These are phyloP conservation scores for Pionites leucogaster DNA, from an alignment of 2,113 vertebrate genomes.

Conservation along the genomic window DNA sequence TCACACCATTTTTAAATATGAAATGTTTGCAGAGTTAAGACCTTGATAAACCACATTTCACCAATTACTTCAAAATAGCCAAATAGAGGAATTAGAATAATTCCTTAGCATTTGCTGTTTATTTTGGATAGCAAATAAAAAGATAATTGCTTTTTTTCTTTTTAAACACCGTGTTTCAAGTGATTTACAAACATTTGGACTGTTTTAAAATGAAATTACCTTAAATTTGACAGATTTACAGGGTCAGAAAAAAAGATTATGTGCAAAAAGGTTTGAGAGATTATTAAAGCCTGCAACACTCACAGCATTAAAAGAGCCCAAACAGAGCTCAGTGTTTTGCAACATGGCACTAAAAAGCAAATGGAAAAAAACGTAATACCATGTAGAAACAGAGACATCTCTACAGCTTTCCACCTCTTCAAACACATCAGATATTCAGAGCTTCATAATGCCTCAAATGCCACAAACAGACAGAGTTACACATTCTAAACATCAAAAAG, in stretches of 20 bases:
- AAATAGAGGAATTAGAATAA: neutral
- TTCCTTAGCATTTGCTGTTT: constrained; percentile 15
- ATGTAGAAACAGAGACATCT: neutral
- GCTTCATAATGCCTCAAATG: neutral
- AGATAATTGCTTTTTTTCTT: neutral
- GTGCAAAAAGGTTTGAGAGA: neutral
- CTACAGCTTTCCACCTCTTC: neutral
- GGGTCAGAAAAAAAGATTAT: neutral
- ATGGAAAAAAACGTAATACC: neutral
- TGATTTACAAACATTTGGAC: constrained; percentile 24
- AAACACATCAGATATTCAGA: neutral
- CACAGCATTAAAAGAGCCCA: neutral
- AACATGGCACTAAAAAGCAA: neutral
- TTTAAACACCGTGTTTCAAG: neutral
- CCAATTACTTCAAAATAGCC: neutral
- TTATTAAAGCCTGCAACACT: neutral
- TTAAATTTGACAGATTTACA: constrained; percentile 19
- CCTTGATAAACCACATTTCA: neutral
- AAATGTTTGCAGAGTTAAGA: neutral
- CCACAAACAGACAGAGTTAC: neutral
- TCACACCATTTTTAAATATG: neutral
- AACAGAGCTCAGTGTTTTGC: neutral
- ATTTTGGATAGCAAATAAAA: constrained; percentile 15
- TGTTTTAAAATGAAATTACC: constrained; percentile 1
- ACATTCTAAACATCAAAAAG: neutral